phyloP scores from a whole-genome alignment of 2,888 invertebrate genomes.

The Drosophila incognita region DNA sequence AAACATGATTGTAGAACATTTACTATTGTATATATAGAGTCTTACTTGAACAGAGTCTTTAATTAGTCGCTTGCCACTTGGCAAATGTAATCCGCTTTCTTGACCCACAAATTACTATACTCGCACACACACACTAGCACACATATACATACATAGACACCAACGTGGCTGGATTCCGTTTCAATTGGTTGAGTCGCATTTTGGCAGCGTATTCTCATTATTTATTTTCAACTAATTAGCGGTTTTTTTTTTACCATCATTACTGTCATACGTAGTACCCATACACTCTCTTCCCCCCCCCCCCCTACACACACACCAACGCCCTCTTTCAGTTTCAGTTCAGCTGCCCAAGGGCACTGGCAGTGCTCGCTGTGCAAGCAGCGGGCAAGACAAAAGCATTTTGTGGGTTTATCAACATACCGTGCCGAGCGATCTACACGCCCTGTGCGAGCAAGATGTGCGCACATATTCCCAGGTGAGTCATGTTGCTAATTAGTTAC shows the following conservation, averaged over 20 bases:
- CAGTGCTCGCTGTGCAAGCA: slow-evolving; percentile 35
- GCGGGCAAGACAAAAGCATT: slow-evolving; percentile 63
- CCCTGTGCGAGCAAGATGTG: slow-evolving; percentile 3
- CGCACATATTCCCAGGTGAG: slow-evolving; percentile 65
- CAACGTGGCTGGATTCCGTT: slow-evolving; percentile 21
- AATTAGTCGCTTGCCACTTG: neutral
- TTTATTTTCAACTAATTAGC: slow-evolving; percentile 79
- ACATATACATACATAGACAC: no score
- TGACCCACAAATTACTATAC: slow-evolving; percentile 39
- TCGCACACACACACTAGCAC: neutral
- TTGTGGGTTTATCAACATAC: slow-evolving; percentile 66
- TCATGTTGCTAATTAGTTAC: slow-evolving; percentile 78
- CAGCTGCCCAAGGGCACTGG: slow-evolving; percentile 5
- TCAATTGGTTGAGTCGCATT: slow-evolving; percentile 56
- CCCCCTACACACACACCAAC: neutral
- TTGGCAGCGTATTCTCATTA: slow-evolving; percentile 63
- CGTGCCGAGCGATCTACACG: slow-evolving; percentile 35
- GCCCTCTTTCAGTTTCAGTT: neutral
- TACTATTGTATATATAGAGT: neutral
- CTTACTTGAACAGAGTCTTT: no score
- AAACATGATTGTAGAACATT: neutral
- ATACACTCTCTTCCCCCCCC: neutral
- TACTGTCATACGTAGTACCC: slow-evolving; percentile 41
- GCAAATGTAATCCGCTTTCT: slow-evolving; percentile 15
- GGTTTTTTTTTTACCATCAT: slow-evolving; percentile 68